Evolutionary conservation across 2,888 invertebrate species (phyloP).

Genomic region (Rhagonycha fulva): DNA sequence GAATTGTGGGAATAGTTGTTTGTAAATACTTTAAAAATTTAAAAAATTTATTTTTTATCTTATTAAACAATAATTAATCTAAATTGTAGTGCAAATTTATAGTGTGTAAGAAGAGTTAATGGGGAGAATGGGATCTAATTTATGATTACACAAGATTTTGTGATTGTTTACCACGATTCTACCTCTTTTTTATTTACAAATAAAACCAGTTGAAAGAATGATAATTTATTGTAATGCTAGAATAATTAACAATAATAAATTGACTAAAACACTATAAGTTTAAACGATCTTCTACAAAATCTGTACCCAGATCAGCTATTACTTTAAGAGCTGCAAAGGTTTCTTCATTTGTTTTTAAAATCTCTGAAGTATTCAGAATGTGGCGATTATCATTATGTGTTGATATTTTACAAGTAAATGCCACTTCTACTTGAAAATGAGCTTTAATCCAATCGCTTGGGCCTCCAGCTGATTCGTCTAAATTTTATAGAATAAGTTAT

Average conservation of each 20-base stretch:
- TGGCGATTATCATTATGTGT: background rate
- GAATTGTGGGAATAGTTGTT: background rate
- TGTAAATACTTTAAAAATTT: background rate
- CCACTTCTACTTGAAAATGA: background rate
- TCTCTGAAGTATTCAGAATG: background rate
- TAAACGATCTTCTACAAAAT: background rate
- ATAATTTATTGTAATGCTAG: background rate
- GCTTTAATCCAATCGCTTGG: conserved; percentile 4
- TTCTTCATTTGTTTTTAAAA: background rate
- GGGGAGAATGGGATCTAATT: too few relatives aligned
- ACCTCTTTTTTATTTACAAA: background rate
- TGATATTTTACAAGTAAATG: background rate
- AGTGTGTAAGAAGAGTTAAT: too few relatives aligned
- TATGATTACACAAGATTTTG: too few relatives aligned
- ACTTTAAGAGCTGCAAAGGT: background rate
- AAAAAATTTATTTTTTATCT: too few relatives aligned
- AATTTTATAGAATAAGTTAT: background rate
- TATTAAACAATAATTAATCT: background rate
- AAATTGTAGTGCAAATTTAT: too few relatives aligned
- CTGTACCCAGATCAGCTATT: background rate
- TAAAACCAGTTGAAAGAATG: background rate
- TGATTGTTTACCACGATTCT: too few relatives aligned
- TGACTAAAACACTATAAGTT: background rate
- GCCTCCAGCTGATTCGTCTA: background rate
- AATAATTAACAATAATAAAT: background rate